These are phyloP conservation scores for Griposia aprilina DNA, from an alignment of 2,888 invertebrate genomes.

Conservation along the genomic window DNA sequence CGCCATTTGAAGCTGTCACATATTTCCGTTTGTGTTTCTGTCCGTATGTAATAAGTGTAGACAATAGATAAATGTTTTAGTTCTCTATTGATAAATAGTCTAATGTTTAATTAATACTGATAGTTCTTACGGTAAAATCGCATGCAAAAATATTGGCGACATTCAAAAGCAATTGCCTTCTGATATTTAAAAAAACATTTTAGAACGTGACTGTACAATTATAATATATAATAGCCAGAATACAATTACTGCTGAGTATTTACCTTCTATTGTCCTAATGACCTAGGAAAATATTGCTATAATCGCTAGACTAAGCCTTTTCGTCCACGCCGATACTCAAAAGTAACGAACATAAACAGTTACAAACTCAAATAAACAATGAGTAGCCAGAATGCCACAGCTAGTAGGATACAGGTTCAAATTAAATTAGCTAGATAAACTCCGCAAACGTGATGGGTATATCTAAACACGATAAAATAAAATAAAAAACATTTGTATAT, in stretches of 20 bases:
- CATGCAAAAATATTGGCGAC: background rate
- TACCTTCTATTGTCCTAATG: background rate
- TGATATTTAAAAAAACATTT: no score
- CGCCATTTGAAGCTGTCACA: constrained; percentile 11
- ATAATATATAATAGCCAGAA: background rate
- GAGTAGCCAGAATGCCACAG: no score
- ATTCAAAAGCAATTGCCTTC: no score
- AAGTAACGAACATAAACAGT: background rate
- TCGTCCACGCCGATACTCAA: background rate
- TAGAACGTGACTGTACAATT: no score
- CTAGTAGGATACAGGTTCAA: no score
- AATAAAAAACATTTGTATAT: no score
- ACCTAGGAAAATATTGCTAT: background rate
- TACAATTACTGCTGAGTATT: no score
- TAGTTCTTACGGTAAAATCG: background rate
- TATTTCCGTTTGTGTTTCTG: background rate
- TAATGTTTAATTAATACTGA: background rate
- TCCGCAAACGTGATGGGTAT: no score
- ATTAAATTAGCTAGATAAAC: no score
- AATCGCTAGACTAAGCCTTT: background rate
- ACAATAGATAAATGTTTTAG: background rate
- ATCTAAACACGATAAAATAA: no score
- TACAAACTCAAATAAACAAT: background rate
- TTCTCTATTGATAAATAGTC: background rate
- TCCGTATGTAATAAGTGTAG: background rate